phyloP scores from a whole-genome alignment of 2,797 vertebrate species.

The Pseudocheirus occidentalis region DNA sequence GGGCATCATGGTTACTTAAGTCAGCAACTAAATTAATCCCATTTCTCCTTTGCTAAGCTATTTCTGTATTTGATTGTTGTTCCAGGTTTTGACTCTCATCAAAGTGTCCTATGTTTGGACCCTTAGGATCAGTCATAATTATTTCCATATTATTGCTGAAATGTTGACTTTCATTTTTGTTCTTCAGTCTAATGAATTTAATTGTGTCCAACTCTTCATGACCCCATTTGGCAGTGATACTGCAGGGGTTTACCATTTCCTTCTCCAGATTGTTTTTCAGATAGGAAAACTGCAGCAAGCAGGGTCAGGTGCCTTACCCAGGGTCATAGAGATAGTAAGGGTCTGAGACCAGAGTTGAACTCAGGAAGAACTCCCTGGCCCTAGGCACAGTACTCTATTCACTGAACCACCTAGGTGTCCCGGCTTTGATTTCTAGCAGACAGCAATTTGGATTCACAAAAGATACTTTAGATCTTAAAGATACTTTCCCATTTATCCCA shows the following conservation, averaged over 20 bases:
- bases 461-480: too few species aligned
- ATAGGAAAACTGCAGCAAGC: not conserved
- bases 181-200: not conserved
- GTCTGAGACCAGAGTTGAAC: not conserved
- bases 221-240: not conserved
- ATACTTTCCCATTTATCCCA: not conserved
- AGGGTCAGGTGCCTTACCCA: not conserved
- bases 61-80: not conserved
- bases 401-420: not conserved
- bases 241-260: not conserved
- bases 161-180: not conserved
- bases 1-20: not conserved
- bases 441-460: not conserved
- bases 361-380: not conserved
- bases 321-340: not conserved
- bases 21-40: not conserved
- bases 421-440: not conserved
- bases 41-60: not conserved
- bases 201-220: not conserved
- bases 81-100: not conserved
- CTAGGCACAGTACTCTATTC: not conserved
- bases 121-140: not conserved
- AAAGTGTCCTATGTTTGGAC: not conserved
- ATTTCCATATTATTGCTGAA: not conserved
- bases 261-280: not conserved